Evolutionary conservation across 2,888 invertebrate genomes (phyloP), one percentile per base, ranked within the genome.

Genomic region (Polyploca ridens): DNA sequence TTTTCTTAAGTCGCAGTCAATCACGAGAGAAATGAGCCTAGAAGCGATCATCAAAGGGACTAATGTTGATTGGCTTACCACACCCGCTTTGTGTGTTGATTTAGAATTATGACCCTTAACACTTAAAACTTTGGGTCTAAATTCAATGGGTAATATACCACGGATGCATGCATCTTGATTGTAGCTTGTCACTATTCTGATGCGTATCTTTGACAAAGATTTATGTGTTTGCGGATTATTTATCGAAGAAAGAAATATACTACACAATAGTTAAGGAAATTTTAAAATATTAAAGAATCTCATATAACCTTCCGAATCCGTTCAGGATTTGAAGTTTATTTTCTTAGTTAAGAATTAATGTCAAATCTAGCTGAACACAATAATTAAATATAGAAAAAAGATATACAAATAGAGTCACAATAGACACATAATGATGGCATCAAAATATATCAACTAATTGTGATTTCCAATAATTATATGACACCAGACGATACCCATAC

Each of bases 11-110:
- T 84, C 83, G 76, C 88, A 88, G 89, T 91, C 92, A 90, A 93
- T 93, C 92, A 89, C 87, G 75, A 78, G 84, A 88, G 89, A 93
- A 94, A 91, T 91, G 93, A 90, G 91, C 89, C 92, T 85, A 87
- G 82, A 81, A 82, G 81, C 80, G 75, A 88, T 87, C 82, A 81
- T 85, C 86, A 90, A 89, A 91, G 90, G 85, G 87, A 85, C 90
- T 89, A 90, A 89, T 90, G 90, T 84, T 91, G 91, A 93, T 93
- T 93, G 91, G 89, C 88, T 86, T 83, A 84, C 78, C 72, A 79
- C 79, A 78, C 71, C 74, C 72, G 68, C 58, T 62, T 27, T 16
- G 46, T 58, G 63, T 59, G 54, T 62, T 58, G 41, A 62, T 64
- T 64, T 58, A 62, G 67, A 64, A 84, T 66, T 76, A 66, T 76